Base-by-base conservation (phyloP, 2,888 invertebrate genomes). In the Yponomeuta sedellus region DNA sequence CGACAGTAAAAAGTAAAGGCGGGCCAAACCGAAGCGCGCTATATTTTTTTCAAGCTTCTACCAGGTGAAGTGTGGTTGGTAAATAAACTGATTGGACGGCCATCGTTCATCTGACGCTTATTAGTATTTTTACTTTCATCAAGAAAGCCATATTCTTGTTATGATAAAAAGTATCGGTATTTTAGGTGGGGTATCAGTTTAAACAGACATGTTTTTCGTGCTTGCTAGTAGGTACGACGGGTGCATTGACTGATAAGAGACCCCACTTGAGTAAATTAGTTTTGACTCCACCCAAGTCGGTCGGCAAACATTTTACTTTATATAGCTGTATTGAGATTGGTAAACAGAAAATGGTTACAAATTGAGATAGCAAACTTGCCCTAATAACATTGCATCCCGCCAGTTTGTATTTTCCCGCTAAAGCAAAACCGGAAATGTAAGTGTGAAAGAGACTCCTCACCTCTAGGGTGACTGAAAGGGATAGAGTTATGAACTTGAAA, bases 241-340 rank as follows among this genome's bases (percentile, higher is more conserved):
- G 87, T 84, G 82, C 85, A 83, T 69, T 86, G 86, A 80, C 86
- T 75, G 87, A 87, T 87, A 86, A 86, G 75, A 67, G 66, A 67
- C 71, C 71, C 34, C 34, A 73, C 73, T 70, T 70, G 66, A 52
- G 69, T 58, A 10, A 19, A 22, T 58, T 58, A 0, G 11, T 58
- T n/a, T 22, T 58, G 19, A 58, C 10, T 19, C 58, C 19, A 10
- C 20, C 20, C 58, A 58, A 58, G 58, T 19, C 58, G 1, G 20
- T 10, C 19, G 10, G n/a, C 1, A 22, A 58, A 22, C 58, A 22
- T 58, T 52, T 52, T 4, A 52, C 12, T 52, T 52, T 4, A 52
- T 5, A 16, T 16, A 16, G 16, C 34, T 34, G 5, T 34, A 8
- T 28, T 28, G 28, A 28, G 2, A 28, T 28, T 28, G 28, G 2